Conservation (phyloP, 2,797 vertebrate species). For the Cryptoblepharus egeriae region DNA sequence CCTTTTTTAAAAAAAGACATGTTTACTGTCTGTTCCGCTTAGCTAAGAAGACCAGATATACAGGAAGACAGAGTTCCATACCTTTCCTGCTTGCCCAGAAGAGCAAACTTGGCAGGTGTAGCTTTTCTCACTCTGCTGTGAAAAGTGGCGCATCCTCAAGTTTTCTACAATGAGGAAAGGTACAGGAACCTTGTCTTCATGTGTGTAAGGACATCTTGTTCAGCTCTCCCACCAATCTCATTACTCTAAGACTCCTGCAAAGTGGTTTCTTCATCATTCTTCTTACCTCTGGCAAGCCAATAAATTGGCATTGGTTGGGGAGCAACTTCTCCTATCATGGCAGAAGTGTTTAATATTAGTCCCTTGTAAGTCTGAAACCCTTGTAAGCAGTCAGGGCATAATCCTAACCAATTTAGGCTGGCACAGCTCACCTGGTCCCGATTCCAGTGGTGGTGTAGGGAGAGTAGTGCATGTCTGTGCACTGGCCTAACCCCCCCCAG, state of each 20-base stretch:
- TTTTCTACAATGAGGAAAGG: background rate
- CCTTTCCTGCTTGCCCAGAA: background rate
- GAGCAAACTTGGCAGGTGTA: background rate
- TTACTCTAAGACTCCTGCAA: constrained; percentile 35
- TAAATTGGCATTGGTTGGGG: constrained; percentile 84
- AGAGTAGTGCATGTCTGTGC: too few relatives aligned
- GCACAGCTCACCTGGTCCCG: too few relatives aligned
- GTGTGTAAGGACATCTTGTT: constrained; percentile 60
- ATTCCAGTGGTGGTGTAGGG: too few relatives aligned
- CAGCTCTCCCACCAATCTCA: constrained; percentile 85
- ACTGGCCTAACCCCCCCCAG: too few relatives aligned
- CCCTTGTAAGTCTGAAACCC: too few relatives aligned
- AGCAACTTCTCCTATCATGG: constrained; percentile 38
- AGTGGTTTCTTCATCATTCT: background rate
- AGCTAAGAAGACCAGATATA: background rate
- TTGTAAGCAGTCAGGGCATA: too few relatives aligned
- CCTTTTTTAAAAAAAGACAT: background rate
- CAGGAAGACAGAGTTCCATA: background rate
- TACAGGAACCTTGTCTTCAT: background rate
- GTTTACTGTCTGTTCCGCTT: too few relatives aligned
- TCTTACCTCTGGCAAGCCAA: constrained; percentile 79
- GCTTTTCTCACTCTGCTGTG: background rate
- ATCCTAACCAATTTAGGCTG: too few relatives aligned
- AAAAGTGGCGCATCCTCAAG: background rate
- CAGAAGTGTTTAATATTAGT: too few relatives aligned